Evolutionary conservation across 2,888 invertebrate species (phyloP), one percentile per base, ranked within the genome.

Genomic region (Nebria brevicollis): DNA sequence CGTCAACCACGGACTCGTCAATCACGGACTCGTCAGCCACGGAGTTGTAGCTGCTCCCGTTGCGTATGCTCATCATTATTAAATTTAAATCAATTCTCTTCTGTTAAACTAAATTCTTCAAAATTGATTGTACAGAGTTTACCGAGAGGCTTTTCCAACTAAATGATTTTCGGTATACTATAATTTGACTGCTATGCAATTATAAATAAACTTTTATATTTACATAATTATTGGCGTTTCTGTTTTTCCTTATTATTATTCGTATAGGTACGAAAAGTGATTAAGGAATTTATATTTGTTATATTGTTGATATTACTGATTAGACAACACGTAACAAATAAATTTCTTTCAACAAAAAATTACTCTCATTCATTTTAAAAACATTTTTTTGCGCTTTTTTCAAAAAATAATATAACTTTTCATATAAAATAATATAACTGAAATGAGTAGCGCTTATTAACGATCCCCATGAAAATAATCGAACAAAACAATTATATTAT

Each of bases 21-120:
- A 10, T n/a, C 54, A 65, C 15, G 68, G 77, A 15, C 72, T 76
- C 66, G 34, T 77, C 43, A 25, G 65, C 42, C 82, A 77, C 8
- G 75, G 79, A 66, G 75, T 83, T 34, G 79, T 83, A 72, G 85
- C 88, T 77, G 85, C 88, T 77, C 86, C 85, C 72, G 85, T 86
- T n/a, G 84, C 86, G 77, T 84, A 85, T 64, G 75, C 64, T 11
- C 75, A 75, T 64, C 75, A 75, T 75, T 79, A 81, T 84, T 84
- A 79, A 86, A n/a, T 83, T 83, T 25, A 10, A 68, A 4, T 11
- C 26, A 25, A 68, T 68, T 54, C 7, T 54, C 4, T 54, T 54
- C 54, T 54, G 34, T 26, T 73, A 73, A 34, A n/a, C 15, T 4
- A 41, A 25, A 2, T 70, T 11, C 1, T 11, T 70, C 70, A 70